Conservation (phyloP, 2,113 vertebrate genomes). For the Ranitomeya variabilis region DNA sequence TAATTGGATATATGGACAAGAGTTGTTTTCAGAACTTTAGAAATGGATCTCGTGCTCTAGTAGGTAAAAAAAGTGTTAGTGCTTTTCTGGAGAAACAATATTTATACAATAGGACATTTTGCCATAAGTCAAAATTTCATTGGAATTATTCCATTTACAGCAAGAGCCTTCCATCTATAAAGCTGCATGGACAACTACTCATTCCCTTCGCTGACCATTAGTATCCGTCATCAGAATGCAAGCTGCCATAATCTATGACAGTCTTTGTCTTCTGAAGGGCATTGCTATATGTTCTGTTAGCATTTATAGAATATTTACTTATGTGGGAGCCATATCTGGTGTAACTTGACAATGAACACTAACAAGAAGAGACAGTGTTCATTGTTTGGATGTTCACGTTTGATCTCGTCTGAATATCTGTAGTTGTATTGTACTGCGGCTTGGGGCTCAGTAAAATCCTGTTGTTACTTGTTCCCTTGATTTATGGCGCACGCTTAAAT, state of each 20-base stretch:
- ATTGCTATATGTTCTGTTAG: not conserved
- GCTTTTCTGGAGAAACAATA: not conserved
- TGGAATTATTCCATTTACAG: not conserved
- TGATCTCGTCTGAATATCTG: constrained; percentile 47
- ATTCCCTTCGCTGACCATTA: not conserved
- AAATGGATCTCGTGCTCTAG: not conserved
- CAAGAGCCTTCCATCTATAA: not conserved
- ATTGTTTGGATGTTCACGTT: constrained; percentile 43
- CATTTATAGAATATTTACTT: not conserved
- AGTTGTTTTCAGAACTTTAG: not conserved
- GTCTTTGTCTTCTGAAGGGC: not conserved
- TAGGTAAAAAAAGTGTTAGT: not conserved
- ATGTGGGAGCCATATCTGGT: not conserved
- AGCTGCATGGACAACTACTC: not conserved
- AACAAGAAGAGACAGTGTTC: constrained; percentile 38
- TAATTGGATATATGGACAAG: no score
- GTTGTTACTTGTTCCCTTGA: constrained; percentile 49
- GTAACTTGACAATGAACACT: constrained; percentile 35
- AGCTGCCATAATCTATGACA: not conserved
- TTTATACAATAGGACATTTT: no score
- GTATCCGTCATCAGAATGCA: not conserved
- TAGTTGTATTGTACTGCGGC: constrained; percentile 8
- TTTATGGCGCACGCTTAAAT: constrained; percentile 39
- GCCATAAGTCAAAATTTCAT: not conserved
- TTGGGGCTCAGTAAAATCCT: constrained; percentile 42